Evolutionary conservation across 2,797 vertebrate species (phyloP).

Genomic region (Loris lydekkerianus): DNA sequence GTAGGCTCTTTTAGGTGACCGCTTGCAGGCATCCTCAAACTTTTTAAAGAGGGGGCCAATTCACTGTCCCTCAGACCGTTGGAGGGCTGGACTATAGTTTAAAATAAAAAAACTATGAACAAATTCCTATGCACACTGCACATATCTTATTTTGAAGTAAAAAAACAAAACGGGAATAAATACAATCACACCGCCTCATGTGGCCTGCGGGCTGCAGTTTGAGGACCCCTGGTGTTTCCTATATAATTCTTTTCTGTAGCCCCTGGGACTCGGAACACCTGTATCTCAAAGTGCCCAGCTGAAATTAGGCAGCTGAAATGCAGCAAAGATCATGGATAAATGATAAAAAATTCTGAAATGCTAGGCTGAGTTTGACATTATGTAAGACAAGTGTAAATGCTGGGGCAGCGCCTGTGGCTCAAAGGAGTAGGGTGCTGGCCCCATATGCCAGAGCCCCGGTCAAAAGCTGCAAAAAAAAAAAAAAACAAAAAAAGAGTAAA

Average conservation of each 20-base stretch:
- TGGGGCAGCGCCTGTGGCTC: background rate
- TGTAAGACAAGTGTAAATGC: background rate
- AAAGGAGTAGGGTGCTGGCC: too few relatives aligned
- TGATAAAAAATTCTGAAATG: background rate
- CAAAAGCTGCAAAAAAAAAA: too few relatives aligned
- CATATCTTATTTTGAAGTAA: too few relatives aligned
- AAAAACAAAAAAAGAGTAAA: background rate
- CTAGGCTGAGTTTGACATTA: background rate
- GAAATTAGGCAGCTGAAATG: constrained; percentile 15
- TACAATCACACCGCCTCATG: too few relatives aligned
- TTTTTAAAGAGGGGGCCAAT: too few relatives aligned
- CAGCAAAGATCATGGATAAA: background rate
- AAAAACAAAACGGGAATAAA: too few relatives aligned
- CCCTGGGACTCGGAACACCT: background rate
- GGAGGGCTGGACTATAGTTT: too few relatives aligned
- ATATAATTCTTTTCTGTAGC: background rate
- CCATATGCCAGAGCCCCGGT: too few relatives aligned
- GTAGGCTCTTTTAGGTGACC: background rate
- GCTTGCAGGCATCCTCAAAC: background rate
- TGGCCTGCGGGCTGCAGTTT: too few relatives aligned
- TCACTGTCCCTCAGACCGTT: too few relatives aligned
- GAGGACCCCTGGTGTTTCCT: background rate
- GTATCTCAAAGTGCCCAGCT: background rate
- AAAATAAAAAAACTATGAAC: too few relatives aligned
- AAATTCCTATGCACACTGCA: too few relatives aligned